Evolutionary conservation across 30 jellyfish, hydroid and myxozoan species (phyloP).

Genomic region (Hydractinia symbiolongicarpus): DNA sequence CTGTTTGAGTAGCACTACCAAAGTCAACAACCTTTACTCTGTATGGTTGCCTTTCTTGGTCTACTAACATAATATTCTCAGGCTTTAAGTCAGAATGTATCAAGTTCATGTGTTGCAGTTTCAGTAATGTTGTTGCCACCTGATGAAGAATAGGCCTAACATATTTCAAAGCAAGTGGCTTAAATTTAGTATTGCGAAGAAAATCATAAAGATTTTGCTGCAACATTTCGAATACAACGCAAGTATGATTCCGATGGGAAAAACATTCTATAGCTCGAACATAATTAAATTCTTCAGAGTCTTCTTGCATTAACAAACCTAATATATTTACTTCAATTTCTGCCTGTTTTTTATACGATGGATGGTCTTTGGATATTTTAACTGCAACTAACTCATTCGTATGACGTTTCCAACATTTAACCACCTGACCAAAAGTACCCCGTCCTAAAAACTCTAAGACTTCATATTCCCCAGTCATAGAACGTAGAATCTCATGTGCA

Average conservation of each 20-base stretch:
- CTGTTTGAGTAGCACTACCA: constrained; percentile 97
- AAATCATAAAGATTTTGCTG: constrained; percentile 95
- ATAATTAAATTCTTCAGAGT: constrained; percentile 85
- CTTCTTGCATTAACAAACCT: constrained; percentile 91
- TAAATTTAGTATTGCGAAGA: constrained; percentile 86
- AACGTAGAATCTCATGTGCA: constrained; percentile 91
- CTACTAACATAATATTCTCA: constrained; percentile 95
- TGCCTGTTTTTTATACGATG: constrained; percentile 95
- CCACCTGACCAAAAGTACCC: constrained; percentile 99
- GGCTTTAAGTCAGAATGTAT: constrained; percentile 97
- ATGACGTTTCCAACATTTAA: constrained; percentile 97
- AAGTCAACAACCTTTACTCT: constrained; percentile 98
- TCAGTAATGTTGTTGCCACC: constrained; percentile 81
- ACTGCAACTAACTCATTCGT: constrained; percentile 96
- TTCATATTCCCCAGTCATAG: constrained; percentile 95
- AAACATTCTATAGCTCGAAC: constrained; percentile 97
- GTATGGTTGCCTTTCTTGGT: constrained; percentile 96
- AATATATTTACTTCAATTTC: constrained; percentile 94
- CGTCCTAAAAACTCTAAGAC: constrained; percentile 94
- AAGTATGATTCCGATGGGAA: constrained; percentile 90
- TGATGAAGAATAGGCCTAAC: constrained; percentile 96
- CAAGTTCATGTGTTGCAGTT: constrained; percentile 79
- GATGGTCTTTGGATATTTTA: constrained; percentile 95
- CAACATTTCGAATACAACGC: constrained; percentile 97
- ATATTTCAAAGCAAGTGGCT: constrained; percentile 83